Base-by-base conservation (phyloP, 2,113 vertebrate genomes). In the Ceyx cyanopectus region DNA sequence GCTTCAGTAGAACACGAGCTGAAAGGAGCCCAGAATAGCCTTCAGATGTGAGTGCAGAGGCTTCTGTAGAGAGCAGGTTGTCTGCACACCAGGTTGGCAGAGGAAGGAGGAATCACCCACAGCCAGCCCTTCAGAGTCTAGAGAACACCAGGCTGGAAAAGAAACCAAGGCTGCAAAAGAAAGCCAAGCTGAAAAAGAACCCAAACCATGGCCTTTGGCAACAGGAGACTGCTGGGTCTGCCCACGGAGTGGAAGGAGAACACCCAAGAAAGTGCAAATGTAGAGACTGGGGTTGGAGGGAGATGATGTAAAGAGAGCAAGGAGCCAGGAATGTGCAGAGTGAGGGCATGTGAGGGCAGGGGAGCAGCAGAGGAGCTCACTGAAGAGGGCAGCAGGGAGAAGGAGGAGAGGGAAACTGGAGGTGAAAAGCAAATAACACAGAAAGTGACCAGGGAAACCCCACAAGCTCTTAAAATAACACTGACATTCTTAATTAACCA, bases 31-130 rank as follows among this genome's bases (percentile, higher is more conserved):
- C 37, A 27, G 27, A 73, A 76, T 51, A 82, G 20, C 6, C 56
- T 51, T n/a, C 60, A 61, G 24, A 18, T 4, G 0, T 5, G 12
- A 29, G n/a, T 2, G 30, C 16, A 40, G 3, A 1, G 22, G 57
- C n/a, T 7, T 65, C 27, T 5, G 16, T 5, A 19, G 30, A 74
- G 27, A 14, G 12, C 50, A 89, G 51, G 30, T 37, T 57, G 37
- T 76, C 62, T 67, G 40, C 13, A 4, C 2, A 14, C 14, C 17
- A 8, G 13, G 15, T 0, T 22, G 78, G 73, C 69, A 83, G 41
- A 51, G n/a, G 32, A 19, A 51, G 54, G 34, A 72, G 41, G 41
- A 63, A 62, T 66, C 40, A 37, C 24, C 50, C 23, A 10, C 45
- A 46, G 37, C 3, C 53, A 69, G 27, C 14, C 23, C 15, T 10